These are phyloP conservation scores for Amphiura filiformis DNA, from an alignment of 35 echinoderm and acorn worm genomes.

Conservation along the genomic window DNA sequence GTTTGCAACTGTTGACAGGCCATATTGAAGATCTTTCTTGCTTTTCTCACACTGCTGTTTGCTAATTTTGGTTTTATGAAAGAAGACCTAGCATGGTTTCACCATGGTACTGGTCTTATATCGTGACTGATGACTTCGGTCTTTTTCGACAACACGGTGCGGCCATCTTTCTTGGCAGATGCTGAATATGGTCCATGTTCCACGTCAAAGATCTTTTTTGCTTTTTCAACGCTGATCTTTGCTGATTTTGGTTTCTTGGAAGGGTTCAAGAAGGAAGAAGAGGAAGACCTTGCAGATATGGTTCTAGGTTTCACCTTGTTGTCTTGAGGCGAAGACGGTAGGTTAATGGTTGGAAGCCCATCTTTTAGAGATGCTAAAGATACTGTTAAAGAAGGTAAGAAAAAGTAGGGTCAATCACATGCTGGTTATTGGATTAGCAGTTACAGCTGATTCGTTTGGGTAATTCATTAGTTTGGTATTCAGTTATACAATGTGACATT, in stretches of 20 bases:
- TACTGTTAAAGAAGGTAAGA: neutral
- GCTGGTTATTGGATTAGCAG: too few relatives aligned
- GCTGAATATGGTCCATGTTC: slow-evolving; percentile 24
- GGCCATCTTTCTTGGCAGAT: neutral
- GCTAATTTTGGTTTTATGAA: too few relatives aligned
- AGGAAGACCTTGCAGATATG: neutral
- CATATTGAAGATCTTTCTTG: too few relatives aligned
- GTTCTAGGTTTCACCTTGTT: neutral
- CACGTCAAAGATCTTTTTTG: slow-evolving; percentile 19
- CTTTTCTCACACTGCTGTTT: too few relatives aligned
- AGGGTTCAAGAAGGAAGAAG: neutral
- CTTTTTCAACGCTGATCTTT: neutral
- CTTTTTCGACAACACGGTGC: neutral
- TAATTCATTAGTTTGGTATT: too few relatives aligned
- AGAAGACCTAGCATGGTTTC: too few relatives aligned
- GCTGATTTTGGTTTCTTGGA: neutral
- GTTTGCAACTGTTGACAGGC: too few relatives aligned
- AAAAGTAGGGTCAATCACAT: neutral
- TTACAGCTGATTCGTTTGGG: too few relatives aligned
- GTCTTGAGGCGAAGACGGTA: neutral
- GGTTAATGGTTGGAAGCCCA: neutral
- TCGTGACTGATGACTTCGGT: slow-evolving; percentile 53
- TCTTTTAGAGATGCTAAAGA: neutral
- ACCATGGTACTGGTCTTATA: too few relatives aligned
- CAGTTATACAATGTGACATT: too few relatives aligned